A percentile compares a stretch with the other conserved stretches of the same genome.
These are phyloP conservation scores for Eulemur rubriventer DNA, from an alignment of 2,797 vertebrate genomes.

Conservation along the genomic window DNA sequence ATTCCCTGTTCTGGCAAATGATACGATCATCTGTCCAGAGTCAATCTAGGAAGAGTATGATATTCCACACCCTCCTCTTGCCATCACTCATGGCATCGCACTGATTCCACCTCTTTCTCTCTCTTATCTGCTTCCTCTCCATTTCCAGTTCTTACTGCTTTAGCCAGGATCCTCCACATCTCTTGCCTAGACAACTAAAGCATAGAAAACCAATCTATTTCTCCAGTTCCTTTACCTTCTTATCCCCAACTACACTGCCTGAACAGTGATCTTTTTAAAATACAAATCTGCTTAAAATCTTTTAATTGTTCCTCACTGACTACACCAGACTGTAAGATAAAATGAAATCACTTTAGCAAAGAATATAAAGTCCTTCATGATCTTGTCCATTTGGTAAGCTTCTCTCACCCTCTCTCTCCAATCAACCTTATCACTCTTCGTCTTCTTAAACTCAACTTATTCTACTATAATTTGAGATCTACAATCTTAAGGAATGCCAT, in stretches of 20 bases:
- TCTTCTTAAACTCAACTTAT: conserved; percentile 34
- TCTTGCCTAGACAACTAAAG: background rate
- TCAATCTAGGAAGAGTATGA: background rate
- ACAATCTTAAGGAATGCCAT: background rate
- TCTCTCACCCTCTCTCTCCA: background rate
- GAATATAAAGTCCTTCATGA: conserved; percentile 19
- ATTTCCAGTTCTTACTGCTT: background rate
- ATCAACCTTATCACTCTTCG: background rate
- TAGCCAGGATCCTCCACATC: background rate
- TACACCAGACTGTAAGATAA: background rate
- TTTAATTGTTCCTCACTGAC: background rate
- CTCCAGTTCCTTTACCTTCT: background rate
- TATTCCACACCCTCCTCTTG: background rate
- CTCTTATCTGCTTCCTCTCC: background rate
- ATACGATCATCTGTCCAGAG: background rate
- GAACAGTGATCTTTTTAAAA: conserved; percentile 7
- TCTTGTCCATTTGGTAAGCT: background rate
- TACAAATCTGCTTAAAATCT: conserved; percentile 12
- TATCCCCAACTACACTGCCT: background rate
- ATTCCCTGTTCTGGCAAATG: background rate
- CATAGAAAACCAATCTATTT: background rate
- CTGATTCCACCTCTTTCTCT: background rate
- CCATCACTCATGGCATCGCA: background rate
- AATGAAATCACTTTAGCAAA: conserved; percentile 44
- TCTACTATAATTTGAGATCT: conserved; percentile 33